Evolutionary conservation across 1,140 invertebrate species (phyloP), one percentile per base, ranked within the genome.

Genomic region (Lepeophtheirus salmonis): DNA sequence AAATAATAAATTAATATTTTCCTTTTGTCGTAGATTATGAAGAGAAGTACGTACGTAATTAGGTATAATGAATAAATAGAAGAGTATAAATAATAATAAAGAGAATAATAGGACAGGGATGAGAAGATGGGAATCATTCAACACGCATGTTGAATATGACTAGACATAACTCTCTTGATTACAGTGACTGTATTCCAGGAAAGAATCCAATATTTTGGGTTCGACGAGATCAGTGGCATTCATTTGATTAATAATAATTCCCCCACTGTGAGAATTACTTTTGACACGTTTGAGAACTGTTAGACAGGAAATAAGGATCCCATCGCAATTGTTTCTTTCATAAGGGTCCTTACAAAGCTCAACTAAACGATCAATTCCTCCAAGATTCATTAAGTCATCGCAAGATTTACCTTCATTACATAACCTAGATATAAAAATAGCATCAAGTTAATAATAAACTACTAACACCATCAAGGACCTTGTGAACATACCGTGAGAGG

Each of bases 311-410:
- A 84, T 74, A 61, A 86, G 70, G 62, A 82, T 78, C 69, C 78
- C 81, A 78, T 84, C 80, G 76, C 79, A 77, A 74, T 79, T 73
- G 76, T 80, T 80, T 73, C 78, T 73, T 75, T 78, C 78, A 68
- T 75, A 69, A 64, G 80, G 78, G 65, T 83, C 76, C 67, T 79
- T 74, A 68, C 81, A 85, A 24, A 86, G 68, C 61, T 77, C 71
- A 57, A 85, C 77, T 64, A 92, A 75, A 68, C 82, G 79, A 51
- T 80, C 77, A 49, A 86, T 78, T 16, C 85, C 86, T 60, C 84
- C 80, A 10, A 83, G 71, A 60, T 83, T 77, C 1, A 86, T 78
- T 16, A 90, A 79, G 67, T 83, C 80, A 49, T 76, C 72, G 0
- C 86, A 81, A 0, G 84, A 82, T 63, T 79, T 77, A 12, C 75